Percentiles rank a stretch among this genome's conserved stretches.
These are phyloP conservation scores for Amphilophus citrinellus DNA, from an alignment of 2,113 vertebrate genomes.

Conservation along the genomic window DNA sequence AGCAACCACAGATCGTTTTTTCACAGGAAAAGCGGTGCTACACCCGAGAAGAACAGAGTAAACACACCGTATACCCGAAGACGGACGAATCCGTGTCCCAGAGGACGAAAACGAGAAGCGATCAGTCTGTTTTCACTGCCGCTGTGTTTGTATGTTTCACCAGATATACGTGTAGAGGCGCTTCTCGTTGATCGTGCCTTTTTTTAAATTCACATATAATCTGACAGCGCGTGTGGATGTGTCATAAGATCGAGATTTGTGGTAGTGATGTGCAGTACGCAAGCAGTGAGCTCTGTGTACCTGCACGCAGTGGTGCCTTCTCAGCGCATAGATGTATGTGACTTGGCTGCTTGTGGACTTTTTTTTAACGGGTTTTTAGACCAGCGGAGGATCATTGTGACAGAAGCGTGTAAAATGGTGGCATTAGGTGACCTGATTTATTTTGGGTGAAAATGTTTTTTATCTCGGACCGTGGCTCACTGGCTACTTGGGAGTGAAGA, in stretches of 20 bases:
- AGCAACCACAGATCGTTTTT: slow-evolving; percentile 35
- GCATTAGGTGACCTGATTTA: neutral
- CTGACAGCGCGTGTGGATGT: slow-evolving; percentile 6
- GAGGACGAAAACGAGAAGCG: slow-evolving; percentile 17
- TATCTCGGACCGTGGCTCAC: neutral
- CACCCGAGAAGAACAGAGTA: neutral
- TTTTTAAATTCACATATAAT: neutral
- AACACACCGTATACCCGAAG: neutral
- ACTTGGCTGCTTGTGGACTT: slow-evolving; percentile 16
- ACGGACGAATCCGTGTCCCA: neutral
- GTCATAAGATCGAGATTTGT: neutral
- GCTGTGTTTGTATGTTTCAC: neutral
- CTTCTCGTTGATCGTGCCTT: slow-evolving; percentile 14
- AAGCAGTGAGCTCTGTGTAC: neutral
- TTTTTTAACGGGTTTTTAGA: neutral
- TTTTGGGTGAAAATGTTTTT: neutral
- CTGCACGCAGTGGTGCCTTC: neutral
- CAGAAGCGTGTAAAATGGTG: slow-evolving; percentile 6
- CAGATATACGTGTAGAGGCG: neutral
- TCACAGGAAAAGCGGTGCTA: slow-evolving; percentile 30
- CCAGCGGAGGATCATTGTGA: neutral
- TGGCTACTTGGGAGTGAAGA: slow-evolving; percentile 2
- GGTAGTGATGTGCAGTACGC: neutral
- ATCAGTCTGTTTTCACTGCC: slow-evolving; percentile 9
- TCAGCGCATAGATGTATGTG: neutral